These are phyloP conservation scores for Arctocebus calabarensis DNA, from an alignment of 2,797 vertebrate genomes.

Conservation along the genomic window DNA sequence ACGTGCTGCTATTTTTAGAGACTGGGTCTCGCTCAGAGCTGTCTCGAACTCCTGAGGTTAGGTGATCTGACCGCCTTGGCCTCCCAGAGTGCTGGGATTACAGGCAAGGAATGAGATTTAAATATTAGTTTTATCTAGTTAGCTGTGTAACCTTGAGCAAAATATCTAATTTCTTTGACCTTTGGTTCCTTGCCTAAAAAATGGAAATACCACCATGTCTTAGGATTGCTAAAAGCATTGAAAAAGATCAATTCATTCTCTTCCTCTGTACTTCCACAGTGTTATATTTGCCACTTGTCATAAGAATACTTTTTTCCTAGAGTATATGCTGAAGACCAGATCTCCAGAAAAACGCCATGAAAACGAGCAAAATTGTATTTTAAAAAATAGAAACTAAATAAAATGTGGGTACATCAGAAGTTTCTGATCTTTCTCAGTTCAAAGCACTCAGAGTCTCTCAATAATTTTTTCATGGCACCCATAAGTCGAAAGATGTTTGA, in stretches of 20 bases:
- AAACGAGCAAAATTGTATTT: not conserved
- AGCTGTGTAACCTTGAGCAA: conserved; percentile 14
- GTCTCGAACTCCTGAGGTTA: no score
- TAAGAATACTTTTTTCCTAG: not conserved
- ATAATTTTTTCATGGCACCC: conserved; percentile 1
- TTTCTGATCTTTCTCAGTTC: conserved; percentile 2
- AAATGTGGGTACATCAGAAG: not conserved
- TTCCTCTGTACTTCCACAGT: not conserved
- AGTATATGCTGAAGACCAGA: not conserved
- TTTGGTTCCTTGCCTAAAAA: conserved; percentile 14
- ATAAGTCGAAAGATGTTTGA: not conserved
- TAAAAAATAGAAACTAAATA: not conserved
- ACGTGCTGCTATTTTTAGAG: no score
- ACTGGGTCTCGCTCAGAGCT: no score
- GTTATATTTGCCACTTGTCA: not conserved
- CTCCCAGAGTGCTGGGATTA: no score
- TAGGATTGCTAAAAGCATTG: not conserved
- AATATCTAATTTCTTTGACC: conserved; percentile 37
- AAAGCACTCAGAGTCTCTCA: not conserved
- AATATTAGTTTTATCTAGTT: not conserved
- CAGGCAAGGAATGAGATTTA: not conserved
- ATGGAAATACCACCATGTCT: not conserved
- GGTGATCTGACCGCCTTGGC: no score
- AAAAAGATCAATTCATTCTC: not conserved
- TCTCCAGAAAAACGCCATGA: not conserved